Evolutionary conservation across 2,113 vertebrate species (phyloP), one percentile per base, ranked within the genome.

Genomic region (Microcebus lehilahytsara): DNA sequence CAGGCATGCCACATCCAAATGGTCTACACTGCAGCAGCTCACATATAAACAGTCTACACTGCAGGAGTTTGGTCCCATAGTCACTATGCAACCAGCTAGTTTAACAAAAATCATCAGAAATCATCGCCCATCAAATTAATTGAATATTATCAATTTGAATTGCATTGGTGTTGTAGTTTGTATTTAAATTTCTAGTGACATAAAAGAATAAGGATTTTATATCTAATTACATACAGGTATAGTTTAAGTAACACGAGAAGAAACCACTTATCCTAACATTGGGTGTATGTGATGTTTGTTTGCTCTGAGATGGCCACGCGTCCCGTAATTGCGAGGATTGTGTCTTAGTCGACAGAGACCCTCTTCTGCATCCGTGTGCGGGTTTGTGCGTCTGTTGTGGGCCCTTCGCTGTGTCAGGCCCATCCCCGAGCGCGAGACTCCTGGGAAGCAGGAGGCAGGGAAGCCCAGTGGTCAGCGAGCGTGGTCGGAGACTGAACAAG

Each of bases 401-500:
- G 5, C 49, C 25, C 22, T 2, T 1, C 0, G 3, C 17, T 71
- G 16, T 14, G 10, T 11, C 5, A 14, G 37, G 25, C 8, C 37
- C 9, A 10, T 9, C 6, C 17, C 53, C 6, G 4, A 27, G 69
- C n/a, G 19, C 0, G 2, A 71, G 69, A 49, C 6, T 0, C 2
- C n/a, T 2, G 19, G 27, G 64, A 17, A 32, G 10, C 10, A 27
- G 32, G 40, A 42, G 2, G 53, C 3, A 5, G 22, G 37, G 1
- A 19, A 2, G 56, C 6, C 10, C 2, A 58, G 56, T 7, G 56
- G 56, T 58, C 17, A 58, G 56, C 8, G 66, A 0, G 0, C 32
- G 14, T 34, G 6, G 66, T 34, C 32, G 6, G 6, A 67, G 32
- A 67, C 32, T n/a, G 32, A 67, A 67, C 60, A 32, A 3, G 42